These are phyloP conservation scores for Anguilla marmorata DNA, from an alignment of 2,797 vertebrate genomes.

Conservation along the genomic window DNA sequence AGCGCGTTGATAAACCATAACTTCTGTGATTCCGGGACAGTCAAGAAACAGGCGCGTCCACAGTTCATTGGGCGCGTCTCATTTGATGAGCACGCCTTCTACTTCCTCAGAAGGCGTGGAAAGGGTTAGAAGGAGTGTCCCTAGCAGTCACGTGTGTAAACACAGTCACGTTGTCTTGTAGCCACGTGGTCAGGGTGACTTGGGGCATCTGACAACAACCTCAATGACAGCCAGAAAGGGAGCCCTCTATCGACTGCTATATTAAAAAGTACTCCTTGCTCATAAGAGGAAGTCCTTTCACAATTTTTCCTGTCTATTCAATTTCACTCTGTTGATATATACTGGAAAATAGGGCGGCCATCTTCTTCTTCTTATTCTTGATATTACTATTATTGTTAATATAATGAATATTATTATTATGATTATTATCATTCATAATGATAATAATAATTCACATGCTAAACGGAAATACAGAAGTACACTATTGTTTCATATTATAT, in stretches of 20 bases:
- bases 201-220: constrained; percentile 48
- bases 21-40: neutral
- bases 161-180: constrained; percentile 39
- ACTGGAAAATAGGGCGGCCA: neutral
- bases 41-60: neutral
- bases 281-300: neutral
- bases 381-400: neutral
- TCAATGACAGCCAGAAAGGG: constrained; percentile 17
- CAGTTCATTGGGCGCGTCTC: too few species aligned
- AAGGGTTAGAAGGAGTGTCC: constrained; percentile 22
- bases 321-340: neutral
- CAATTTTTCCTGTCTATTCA: neutral
- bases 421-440: neutral
- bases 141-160: constrained; percentile 49
- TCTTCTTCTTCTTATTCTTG: neutral
- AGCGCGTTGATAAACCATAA: neutral
- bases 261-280: neutral
- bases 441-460: neutral
- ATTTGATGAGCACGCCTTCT: neutral
- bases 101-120: constrained; percentile 17
- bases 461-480: neutral
- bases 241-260: neutral
- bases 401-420: neutral
- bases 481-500: neutral
- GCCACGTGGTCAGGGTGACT: constrained; percentile 47